Evolutionary conservation across 2,797 vertebrate genomes (phyloP), one percentile per base, ranked within the genome.

Genomic region (Macroramphosus scolopax): DNA sequence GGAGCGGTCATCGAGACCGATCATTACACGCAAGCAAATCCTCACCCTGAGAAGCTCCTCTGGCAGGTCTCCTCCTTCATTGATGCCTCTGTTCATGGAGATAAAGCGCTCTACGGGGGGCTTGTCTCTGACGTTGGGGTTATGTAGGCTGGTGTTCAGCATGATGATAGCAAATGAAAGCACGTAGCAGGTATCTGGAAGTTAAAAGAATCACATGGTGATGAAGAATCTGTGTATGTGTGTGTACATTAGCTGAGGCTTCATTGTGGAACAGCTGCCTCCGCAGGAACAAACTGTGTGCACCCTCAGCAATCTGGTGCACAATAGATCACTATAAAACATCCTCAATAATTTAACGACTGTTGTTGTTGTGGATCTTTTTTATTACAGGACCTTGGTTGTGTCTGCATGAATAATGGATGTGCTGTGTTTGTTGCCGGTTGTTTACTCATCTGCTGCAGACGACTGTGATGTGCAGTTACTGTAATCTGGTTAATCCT

Each of bases 161-260:
- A 98, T 98, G 77, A 98, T 98, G 89, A 98, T 95, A 0, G 96
- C 95, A 8, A 98, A 99, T 0, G 96, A 99, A 34, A 99, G 89
- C 58, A 99, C 93, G 0, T 98, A 99, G 87, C 96, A 98, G 0
- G 95, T 98, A 75, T 99, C 96, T 99, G 87, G 53, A 75, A 69
- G 53, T n/a, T n/a, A n/a, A n/a, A n/a, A n/a, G n/a, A n/a, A n/a
- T n/a, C n/a, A n/a, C n/a, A n/a, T n/a, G 6, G 20, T 14, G 12
- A 6, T 8, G 31, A 8, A 33, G 17, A 2, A 18, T 34, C 24
- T 11, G 11, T 38, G 32, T 20, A 10, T 6, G 37, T 13, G 0
- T 46, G 31, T 36, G 34, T 35, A 22, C 20, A 22, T 6, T 3
- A 22, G 20, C 20, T 22, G 20, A 22, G 3, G 20, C 13, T 4